Conservation (phyloP, 2,113 vertebrate species). For the Callocephalon fimbriatum region DNA sequence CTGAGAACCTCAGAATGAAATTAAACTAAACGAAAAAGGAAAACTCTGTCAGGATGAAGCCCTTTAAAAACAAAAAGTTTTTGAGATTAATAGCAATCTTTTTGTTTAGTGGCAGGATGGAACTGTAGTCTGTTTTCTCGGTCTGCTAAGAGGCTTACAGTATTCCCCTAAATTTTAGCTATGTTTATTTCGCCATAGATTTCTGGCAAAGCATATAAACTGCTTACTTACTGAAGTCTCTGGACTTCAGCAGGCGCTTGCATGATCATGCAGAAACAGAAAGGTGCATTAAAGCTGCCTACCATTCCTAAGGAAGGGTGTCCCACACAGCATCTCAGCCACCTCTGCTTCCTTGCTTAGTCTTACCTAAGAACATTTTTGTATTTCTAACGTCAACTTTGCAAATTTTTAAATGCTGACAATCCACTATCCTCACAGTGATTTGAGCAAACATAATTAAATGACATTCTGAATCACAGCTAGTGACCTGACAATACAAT, state of each 20-base stretch:
- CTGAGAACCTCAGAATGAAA: neutral
- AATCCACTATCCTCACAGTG: neutral
- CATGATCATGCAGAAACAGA: neutral
- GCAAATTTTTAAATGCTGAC: neutral
- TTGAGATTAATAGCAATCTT: neutral
- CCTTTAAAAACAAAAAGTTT: neutral
- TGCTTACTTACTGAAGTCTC: neutral
- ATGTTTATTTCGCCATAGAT: neutral
- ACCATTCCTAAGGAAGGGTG: neutral
- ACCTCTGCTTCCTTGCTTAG: neutral
- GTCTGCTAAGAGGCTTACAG: neutral
- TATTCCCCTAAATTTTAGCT: neutral
- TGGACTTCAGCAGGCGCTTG: neutral
- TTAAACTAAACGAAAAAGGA: neutral
- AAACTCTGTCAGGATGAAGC: neutral
- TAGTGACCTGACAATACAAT: neutral
- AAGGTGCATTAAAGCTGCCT: neutral
- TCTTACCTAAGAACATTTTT: neutral
- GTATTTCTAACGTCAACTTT: neutral
- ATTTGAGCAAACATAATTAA: neutral
- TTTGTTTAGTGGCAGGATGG: neutral
- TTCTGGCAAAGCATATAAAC: neutral
- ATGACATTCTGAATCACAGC: neutral
- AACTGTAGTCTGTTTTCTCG: neutral
- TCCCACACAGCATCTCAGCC: neutral